Conservation (phyloP, 2,888 invertebrate species). For the Philaethria dido region DNA sequence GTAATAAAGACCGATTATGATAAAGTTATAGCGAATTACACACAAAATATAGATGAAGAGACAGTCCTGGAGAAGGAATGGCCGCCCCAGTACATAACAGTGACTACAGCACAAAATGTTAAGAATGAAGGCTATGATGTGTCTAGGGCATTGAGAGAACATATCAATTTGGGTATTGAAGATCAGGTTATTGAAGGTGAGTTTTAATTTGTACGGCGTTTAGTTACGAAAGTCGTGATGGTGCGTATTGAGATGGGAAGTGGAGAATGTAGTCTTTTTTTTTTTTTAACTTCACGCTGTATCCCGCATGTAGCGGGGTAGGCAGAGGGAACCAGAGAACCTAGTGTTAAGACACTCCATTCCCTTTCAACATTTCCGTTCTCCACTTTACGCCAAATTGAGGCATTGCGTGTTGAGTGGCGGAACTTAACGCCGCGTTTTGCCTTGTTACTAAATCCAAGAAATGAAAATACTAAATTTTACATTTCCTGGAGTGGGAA, state of each 20-base stretch:
- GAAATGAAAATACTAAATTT: too few species aligned
- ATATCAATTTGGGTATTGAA: conserved; percentile 63
- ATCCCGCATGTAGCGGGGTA: too few species aligned
- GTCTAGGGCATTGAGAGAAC: conserved; percentile 57
- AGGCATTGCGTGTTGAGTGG: too few species aligned
- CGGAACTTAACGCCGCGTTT: too few species aligned
- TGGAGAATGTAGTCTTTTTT: neutral
- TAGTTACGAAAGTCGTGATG: neutral
- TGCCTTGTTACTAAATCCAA: too few species aligned
- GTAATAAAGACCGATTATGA: conserved; percentile 65
- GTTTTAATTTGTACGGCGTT: neutral
- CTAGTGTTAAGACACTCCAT: too few species aligned
- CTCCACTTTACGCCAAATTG: too few species aligned
- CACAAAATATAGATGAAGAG: conserved; percentile 38
- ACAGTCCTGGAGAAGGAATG: conserved; percentile 46
- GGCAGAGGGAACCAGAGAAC: too few species aligned
- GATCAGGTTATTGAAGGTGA: conserved; percentile 64
- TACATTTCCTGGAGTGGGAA: too few species aligned
- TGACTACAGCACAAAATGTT: conserved; percentile 49
- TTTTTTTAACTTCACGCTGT: too few species aligned
- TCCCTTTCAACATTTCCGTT: too few species aligned
- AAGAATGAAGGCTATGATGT: conserved; percentile 67
- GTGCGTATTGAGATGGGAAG: too few species aligned
- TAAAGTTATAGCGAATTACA: conserved; percentile 69
- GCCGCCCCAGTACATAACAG: conserved; percentile 57